phyloP scores from a whole-genome alignment of 2,797 vertebrate genomes.

The Chlorospingus flavigularis region DNA sequence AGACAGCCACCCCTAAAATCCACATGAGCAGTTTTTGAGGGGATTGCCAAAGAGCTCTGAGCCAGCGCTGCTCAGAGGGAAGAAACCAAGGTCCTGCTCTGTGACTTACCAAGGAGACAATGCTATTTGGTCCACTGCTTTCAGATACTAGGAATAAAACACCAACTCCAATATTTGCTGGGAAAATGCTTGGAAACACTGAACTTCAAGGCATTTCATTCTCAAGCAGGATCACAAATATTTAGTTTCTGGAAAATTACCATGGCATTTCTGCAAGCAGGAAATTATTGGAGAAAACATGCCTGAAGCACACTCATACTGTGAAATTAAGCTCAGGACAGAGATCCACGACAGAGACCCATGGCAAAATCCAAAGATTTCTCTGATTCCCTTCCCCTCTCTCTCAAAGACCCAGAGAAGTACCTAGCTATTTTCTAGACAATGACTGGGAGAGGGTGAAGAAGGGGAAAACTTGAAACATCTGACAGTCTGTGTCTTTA shows the following conservation, averaged over 20 bases:
- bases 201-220: neutral
- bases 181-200: neutral
- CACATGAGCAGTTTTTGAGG: neutral
- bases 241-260: neutral
- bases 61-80: neutral
- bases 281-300: neutral
- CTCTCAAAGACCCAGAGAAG: neutral
- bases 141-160: neutral
- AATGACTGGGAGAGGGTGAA: neutral
- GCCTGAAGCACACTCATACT: neutral
- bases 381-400: neutral
- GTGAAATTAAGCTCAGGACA: neutral
- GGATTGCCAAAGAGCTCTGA: neutral
- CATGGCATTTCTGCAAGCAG: neutral
- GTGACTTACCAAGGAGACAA: neutral
- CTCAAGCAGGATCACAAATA: neutral
- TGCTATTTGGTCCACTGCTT: neutral
- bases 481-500: neutral
- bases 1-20: neutral
- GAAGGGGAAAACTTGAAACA: neutral
- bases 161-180: neutral
- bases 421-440: neutral
- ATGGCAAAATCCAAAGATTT: neutral
- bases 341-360: neutral
- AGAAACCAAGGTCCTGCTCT: neutral